A percentile compares a stretch with the other conserved stretches of the same genome.
phyloP scores from a whole-genome alignment of 2,797 vertebrate genomes.

The Eremophila alpestris region DNA sequence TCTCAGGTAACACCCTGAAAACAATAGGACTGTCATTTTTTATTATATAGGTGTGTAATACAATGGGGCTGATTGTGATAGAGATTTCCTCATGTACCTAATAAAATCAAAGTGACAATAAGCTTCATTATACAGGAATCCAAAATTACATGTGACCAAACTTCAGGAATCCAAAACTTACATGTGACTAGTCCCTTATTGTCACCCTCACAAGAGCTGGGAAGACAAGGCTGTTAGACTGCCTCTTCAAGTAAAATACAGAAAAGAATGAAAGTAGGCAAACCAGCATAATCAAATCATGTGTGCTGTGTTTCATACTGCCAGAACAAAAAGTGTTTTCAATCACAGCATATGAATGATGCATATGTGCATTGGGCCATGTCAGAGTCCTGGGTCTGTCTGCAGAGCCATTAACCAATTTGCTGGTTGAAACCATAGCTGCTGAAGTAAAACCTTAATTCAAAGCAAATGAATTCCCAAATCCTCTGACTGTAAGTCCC shows the following conservation, averaged over 20 bases:
- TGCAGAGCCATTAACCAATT: constrained; percentile 15
- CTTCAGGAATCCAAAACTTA: neutral
- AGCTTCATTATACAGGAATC: neutral
- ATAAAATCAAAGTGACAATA: neutral
- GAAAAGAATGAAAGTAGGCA: neutral
- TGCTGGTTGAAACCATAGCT: neutral
- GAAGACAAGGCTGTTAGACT: neutral
- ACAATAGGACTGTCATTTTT: neutral
- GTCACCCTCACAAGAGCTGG: neutral
- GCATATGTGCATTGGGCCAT: neutral
- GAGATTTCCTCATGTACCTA: neutral
- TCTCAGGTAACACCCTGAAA: neutral
- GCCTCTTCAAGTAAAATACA: neutral
- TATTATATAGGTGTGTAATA: neutral
- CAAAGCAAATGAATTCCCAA: constrained; percentile 1
- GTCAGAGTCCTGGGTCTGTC: neutral
- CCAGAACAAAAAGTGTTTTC: neutral
- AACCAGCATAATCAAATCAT: neutral
- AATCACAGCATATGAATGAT: neutral
- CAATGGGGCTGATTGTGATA: neutral
- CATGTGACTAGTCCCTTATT: neutral
- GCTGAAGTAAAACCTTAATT: neutral
- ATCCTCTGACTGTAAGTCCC: neutral
- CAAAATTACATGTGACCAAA: neutral
- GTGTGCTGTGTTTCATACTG: neutral